Percentiles rank a stretch among this genome's conserved stretches.
These are phyloP conservation scores for Eurois occulta DNA, from an alignment of 2,888 invertebrate genomes.

Conservation along the genomic window DNA sequence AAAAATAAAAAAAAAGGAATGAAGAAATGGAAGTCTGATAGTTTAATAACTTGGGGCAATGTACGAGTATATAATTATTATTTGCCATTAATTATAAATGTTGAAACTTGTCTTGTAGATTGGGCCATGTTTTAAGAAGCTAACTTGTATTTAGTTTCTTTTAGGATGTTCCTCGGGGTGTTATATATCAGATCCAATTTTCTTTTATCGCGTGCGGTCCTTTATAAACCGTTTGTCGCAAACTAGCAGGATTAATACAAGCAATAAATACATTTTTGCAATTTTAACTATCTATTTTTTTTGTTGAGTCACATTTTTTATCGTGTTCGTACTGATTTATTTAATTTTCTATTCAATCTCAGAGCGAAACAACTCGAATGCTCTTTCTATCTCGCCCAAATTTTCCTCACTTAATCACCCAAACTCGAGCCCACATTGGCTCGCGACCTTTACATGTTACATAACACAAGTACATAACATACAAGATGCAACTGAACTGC, in stretches of 20 bases:
- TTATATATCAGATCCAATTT: background rate
- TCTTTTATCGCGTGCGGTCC: background rate
- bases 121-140: background rate
- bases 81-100: background rate
- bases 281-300: no score
- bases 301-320: background rate
- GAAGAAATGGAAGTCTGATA: background rate
- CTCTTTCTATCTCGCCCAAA: background rate
- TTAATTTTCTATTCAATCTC: background rate
- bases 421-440: background rate
- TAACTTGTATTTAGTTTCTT: background rate
- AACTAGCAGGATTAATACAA: background rate
- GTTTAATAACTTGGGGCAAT: background rate
- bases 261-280: background rate
- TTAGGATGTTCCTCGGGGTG: slow-evolving; percentile 6
- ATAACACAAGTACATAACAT: slow-evolving; percentile 39
- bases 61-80: background rate
- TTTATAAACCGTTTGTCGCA: background rate
- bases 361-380: background rate
- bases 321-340: background rate
- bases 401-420: background rate
- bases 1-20: slow-evolving; percentile 25
- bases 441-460: slow-evolving; percentile 31
- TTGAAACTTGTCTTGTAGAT: background rate
- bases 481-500: slow-evolving; percentile 44